These are phyloP conservation scores for Trichonephila inaurata DNA, from an alignment of 1,140 invertebrate genomes.

Conservation along the genomic window DNA sequence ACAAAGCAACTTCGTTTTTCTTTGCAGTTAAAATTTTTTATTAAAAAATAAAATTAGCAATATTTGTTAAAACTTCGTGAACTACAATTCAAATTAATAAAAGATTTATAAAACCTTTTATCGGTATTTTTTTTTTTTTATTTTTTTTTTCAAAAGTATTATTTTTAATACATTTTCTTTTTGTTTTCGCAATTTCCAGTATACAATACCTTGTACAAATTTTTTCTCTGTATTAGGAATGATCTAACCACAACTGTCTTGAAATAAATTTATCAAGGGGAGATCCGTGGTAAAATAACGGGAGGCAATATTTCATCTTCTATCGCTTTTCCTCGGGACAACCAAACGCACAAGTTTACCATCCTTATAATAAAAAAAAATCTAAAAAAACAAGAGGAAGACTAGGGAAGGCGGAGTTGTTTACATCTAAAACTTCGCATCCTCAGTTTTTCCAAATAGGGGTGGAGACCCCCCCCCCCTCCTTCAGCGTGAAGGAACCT, in stretches of 20 bases:
- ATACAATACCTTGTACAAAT: no score
- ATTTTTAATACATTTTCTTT: no score
- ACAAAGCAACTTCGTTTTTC: no score
- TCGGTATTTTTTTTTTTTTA: no score
- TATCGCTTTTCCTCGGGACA: neutral
- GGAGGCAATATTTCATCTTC: neutral
- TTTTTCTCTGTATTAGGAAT: neutral
- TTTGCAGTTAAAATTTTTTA: no score
- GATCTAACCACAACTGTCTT: neutral
- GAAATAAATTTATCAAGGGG: neutral
- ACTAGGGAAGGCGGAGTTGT: slow-evolving; percentile 38
- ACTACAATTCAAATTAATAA: no score
- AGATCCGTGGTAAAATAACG: neutral
- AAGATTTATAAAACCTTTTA: no score
- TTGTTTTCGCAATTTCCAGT: no score
- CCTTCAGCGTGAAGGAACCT: slow-evolving; percentile 22
- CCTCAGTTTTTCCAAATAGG: slow-evolving; percentile 13
- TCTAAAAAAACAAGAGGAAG: neutral
- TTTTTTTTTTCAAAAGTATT: no score
- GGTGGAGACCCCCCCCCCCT: neutral
- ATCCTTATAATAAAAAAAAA: neutral
- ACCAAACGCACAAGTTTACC: neutral
- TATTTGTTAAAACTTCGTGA: no score
- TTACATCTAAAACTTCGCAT: slow-evolving; percentile 37
- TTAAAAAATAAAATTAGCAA: no score